Evolutionary conservation across 2,113 vertebrate genomes (phyloP), one percentile per base, ranked within the genome.

Genomic region (Misgurnus anguillicaudatus): DNA sequence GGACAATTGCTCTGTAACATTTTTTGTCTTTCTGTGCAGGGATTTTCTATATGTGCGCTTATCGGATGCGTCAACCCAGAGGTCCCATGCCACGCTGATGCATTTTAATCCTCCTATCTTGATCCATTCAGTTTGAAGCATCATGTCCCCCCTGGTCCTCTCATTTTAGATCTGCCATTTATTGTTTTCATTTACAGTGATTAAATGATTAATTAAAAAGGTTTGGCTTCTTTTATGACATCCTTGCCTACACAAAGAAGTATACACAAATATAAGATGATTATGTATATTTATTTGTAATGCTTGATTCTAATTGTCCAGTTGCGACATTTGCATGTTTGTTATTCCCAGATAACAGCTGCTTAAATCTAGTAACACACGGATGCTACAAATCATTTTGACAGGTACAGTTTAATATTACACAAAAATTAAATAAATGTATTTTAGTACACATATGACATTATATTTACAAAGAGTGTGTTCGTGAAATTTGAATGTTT

Each of bases 21-120:
- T 55, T 4, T 13, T n/a, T 2, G 21, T 68, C 36, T 21, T 16
- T 75, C 1, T 81, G 2, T 85, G 14, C 4, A 94, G 93, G 93
- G 87, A 94, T 93, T 82, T 93, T 93, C 90, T 94, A 91, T 90
- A 93, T 94, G 92, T 93, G 92, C 83, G 93, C 92, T 83, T 93
- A 93, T 83, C 87, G 93, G 67, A 92, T 93, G 91, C 91, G 93
- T 0, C 89, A 89, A 89, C 91, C 91, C 70, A 90, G 90, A 87
- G 91, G 90, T 85, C 86, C 91, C 0, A 90, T 90, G 85, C 86
- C 92, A 0, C 92, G 89, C 86, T 92, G 86, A 92, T 67, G 77
- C 80, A 62, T 62, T 58, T 63, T 58, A 58, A 83, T 19, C 36
- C 89, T 88, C 90, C 87, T 65, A 84, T 2, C 14, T 53, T 14